A percentile compares a stretch with the other conserved stretches of the same genome.
Evolutionary conservation across 2,888 invertebrate species (phyloP).

Genomic region (Drosophila demipolita): DNA sequence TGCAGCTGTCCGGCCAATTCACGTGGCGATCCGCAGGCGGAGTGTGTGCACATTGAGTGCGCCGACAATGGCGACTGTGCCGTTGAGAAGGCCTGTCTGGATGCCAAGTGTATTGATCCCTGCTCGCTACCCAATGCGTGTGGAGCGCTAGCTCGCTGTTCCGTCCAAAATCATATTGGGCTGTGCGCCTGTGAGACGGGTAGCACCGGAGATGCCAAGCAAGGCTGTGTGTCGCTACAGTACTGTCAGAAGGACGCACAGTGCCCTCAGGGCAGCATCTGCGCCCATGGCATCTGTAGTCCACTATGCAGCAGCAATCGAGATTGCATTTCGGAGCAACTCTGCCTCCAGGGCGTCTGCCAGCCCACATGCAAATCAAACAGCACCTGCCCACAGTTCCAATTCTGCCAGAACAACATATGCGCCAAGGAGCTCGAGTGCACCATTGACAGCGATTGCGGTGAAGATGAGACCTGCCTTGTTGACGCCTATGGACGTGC

Average conservation of each 20-base stretch:
- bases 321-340: slow-evolving; percentile 93
- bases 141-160: slow-evolving; percentile 92
- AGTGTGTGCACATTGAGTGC: slow-evolving; percentile 92
- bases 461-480: slow-evolving; percentile 90
- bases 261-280: slow-evolving; percentile 93
- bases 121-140: slow-evolving; percentile 93
- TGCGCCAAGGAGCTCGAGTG: slow-evolving; percentile 94
- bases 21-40: slow-evolving; percentile 90
- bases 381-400: slow-evolving; percentile 93
- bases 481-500: slow-evolving; percentile 89
- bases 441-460: slow-evolving; percentile 90
- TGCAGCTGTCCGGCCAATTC: slow-evolving; percentile 92
- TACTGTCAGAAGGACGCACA: slow-evolving; percentile 93
- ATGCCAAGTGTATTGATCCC: slow-evolving; percentile 92
- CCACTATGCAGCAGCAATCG: slow-evolving; percentile 92
- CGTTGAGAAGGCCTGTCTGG: slow-evolving; percentile 90
- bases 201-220: slow-evolving; percentile 93
- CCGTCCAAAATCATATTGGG: slow-evolving; percentile 91
- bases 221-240: slow-evolving; percentile 93
- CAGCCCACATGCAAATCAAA: slow-evolving; percentile 93
- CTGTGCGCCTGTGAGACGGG: slow-evolving; percentile 94
- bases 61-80: slow-evolving; percentile 91
- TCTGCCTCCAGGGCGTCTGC: slow-evolving; percentile 94
- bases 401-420: slow-evolving; percentile 93
- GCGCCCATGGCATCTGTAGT: slow-evolving; percentile 92